These are phyloP conservation scores for Cephonodes hylas DNA, from an alignment of 2,888 invertebrate genomes.

Conservation along the genomic window DNA sequence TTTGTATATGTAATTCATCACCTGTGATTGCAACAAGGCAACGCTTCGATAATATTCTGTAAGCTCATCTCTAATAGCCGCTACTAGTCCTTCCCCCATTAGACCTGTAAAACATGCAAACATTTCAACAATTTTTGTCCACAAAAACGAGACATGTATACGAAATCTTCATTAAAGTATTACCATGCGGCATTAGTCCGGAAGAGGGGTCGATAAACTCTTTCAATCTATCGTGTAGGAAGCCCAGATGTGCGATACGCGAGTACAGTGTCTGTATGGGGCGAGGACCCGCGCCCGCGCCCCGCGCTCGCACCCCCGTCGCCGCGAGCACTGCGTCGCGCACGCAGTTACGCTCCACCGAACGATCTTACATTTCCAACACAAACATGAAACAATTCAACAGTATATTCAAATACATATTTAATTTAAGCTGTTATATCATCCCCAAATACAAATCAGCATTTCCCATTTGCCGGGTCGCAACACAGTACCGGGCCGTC, in stretches of 20 bases:
- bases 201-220: constrained; percentile 89
- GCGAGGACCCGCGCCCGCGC: constrained; percentile 61
- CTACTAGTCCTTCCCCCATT: constrained; percentile 92
- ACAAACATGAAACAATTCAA: neutral
- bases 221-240: constrained; percentile 90
- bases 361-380: constrained; percentile 36
- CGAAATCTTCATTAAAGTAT: neutral
- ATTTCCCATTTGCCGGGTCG: too few species aligned
- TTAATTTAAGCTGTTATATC: too few species aligned
- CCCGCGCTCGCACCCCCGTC: constrained; percentile 92
- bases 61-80: constrained; percentile 91
- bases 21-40: constrained; percentile 92
- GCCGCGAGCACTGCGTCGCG: constrained; percentile 92
- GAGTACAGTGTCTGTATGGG: constrained; percentile 84
- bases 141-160: neutral
- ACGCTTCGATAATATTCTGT: constrained; percentile 94
- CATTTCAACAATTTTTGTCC: neutral
- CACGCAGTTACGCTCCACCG: constrained; percentile 67
- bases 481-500: too few species aligned
- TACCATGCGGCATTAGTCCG: constrained; percentile 81
- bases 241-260: constrained; percentile 92
- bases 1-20: constrained; percentile 60
- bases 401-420: too few species aligned
- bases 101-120: constrained; percentile 75
- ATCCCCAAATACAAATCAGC: too few species aligned